Evolutionary conservation across 2,797 vertebrate species (phyloP).

Genomic region (Neostethus bicornis): DNA sequence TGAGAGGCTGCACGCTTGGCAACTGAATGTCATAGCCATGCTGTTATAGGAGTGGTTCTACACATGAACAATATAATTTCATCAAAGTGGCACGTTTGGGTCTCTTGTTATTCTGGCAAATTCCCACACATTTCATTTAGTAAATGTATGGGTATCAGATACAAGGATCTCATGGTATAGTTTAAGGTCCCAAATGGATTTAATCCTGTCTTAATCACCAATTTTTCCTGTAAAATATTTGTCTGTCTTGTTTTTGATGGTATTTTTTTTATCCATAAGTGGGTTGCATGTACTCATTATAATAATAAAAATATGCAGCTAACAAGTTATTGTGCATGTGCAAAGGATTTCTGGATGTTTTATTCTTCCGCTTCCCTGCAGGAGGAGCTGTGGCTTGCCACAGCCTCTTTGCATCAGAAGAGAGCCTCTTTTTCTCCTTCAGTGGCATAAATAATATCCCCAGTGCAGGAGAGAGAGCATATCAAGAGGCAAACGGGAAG

Average conservation of each 20-base stretch:
- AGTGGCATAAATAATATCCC: constrained; percentile 72
- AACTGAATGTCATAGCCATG: constrained; percentile 59
- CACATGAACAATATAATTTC: constrained; percentile 72
- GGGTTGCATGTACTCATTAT: constrained; percentile 14
- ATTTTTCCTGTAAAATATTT: constrained; percentile 22
- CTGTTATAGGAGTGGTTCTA: constrained; percentile 72
- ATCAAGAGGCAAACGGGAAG: constrained; percentile 67
- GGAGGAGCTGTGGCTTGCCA: constrained; percentile 82
- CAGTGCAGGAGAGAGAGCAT: constrained; percentile 69
- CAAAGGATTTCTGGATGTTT: constrained; percentile 21
- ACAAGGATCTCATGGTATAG: constrained; percentile 47
- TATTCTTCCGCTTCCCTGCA: constrained; percentile 77
- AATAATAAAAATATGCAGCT: constrained; percentile 25
- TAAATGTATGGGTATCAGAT: constrained; percentile 55
- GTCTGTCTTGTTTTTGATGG: constrained; percentile 19
- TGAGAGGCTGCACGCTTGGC: constrained; percentile 60
- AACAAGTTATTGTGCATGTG: constrained; percentile 22
- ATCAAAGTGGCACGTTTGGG: constrained; percentile 54
- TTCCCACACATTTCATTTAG: constrained; percentile 65
- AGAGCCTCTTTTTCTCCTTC: constrained; percentile 75
- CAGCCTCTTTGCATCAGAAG: constrained; percentile 65
- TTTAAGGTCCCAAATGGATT: constrained; percentile 48
- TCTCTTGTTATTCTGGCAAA: constrained; percentile 66
- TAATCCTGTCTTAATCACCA: constrained; percentile 26
- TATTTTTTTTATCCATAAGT: constrained; percentile 15